Evolutionary conservation across 92 coral and sea anemone species (phyloP).

Genomic region (Phenganax stokvisi): DNA sequence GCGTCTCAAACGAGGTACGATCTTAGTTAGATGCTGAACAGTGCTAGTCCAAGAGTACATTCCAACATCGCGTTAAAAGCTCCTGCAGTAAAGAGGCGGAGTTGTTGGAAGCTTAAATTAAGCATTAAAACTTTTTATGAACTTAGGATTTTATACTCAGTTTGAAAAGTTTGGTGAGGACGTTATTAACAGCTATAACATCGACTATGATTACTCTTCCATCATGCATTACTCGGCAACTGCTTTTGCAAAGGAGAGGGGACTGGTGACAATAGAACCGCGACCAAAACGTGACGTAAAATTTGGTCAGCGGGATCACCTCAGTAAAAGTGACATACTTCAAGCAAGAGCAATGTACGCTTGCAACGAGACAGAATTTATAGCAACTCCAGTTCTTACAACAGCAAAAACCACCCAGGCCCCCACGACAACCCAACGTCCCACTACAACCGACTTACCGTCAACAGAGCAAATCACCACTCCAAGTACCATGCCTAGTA

Average conservation of each 20-base stretch:
- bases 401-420: not conserved
- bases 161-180: slow-evolving; percentile 26
- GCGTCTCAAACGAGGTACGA: too few relatives aligned
- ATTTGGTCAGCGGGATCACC: slow-evolving; percentile 24
- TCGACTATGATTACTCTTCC: slow-evolving; percentile 18
- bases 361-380: slow-evolving; percentile 19
- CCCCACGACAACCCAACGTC: not conserved
- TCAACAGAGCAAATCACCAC: not conserved
- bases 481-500: not conserved
- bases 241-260: slow-evolving; percentile 31
- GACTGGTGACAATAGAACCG: slow-evolving; percentile 34
- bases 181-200: slow-evolving; percentile 27
- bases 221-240: slow-evolving; percentile 32
- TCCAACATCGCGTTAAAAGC: too few relatives aligned
- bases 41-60: too few relatives aligned
- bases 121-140: not conserved
- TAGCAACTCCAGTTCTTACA: slow-evolving; percentile 16
- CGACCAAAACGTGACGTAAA: slow-evolving; percentile 22
- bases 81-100: too few relatives aligned
- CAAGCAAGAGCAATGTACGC: slow-evolving; percentile 40
- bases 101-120: too few relatives aligned
- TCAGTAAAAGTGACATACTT: slow-evolving; percentile 17
- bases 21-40: too few relatives aligned
- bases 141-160: slow-evolving; percentile 24
- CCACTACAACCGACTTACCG: not conserved